Evolutionary conservation across 35 echinoderm and acorn worm genomes (phyloP), one percentile per base, ranked within the genome.

Genomic region (Heliocidaris erythrogramma): DNA sequence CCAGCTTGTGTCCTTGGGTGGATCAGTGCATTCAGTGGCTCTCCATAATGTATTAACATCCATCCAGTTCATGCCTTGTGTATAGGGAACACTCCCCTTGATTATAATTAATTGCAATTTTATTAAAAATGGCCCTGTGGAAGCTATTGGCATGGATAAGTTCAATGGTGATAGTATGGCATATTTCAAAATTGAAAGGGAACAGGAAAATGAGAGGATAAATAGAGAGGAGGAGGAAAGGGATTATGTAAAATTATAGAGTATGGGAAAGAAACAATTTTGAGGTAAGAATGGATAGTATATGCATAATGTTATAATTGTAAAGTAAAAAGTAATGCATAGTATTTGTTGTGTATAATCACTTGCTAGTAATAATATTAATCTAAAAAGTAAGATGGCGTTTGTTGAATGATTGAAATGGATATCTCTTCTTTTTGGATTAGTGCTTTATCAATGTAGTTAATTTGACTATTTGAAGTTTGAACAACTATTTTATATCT

Each of bases 81-180:
- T 48, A 92, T 48, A 18, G 87, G 91, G 49, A 92, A 92, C 49
- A 92, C 91, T 92, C 48, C 49, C 91, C 14, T n/a, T 48, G n/a
- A 32, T 30, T 52, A 48, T 92, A 92, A 92, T 92, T 92, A 92
- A 92, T 92, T 92, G 91, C 91, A 92, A 5, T 92, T 92, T 92
- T 92, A 92, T 92, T 92, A 59, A 92, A 92, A 92, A 92, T 13
- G 5, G 87, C 87, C 17, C 17, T 29, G 65, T 78, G 18, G 65
- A 78, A 78, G 65, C 65, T 78, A 78, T 78, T 27, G 65, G 65
- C 65, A 18, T 78, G 27, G 18, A 78, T n/a, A 78, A 78, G 65
- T 78, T 78, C 87, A 89, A 32, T 89, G 87, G 17, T 42, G 31
- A 42, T 48, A 89, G 31, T 48, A 89, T 42, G 85, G 85, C 85